Evolutionary conservation across 2,797 vertebrate species (phyloP), one percentile per base, ranked within the genome.

Genomic region (Sorex maritimensis): DNA sequence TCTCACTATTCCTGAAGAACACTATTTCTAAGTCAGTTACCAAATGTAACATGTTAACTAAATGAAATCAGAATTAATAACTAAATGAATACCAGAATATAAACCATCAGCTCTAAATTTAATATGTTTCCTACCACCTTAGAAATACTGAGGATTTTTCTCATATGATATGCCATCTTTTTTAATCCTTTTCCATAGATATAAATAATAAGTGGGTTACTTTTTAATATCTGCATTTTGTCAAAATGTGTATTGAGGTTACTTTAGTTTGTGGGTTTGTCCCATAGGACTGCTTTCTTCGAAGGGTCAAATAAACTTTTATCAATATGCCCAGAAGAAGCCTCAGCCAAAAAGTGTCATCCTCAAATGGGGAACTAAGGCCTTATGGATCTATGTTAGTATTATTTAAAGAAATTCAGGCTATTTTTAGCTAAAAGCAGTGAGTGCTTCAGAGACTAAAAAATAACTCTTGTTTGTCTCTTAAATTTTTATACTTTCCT

Each of bases 41-140:
- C 52, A 85, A 82, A 88, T 73, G 28, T 67, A 90, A 34, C 30
- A 79, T 67, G 52, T 58, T 73, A 61, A 44, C 41, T 44, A 44
- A 44, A 44, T 44, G 5, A 44, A 5, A 44, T 44, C 41, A 44
- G 41, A 44, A 44, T 44, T 92, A 52, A 15, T 85, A 86, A 58
- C 46, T 52, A 30, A 94, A 24, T 78, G 21, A 94, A 41, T 86
- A 86, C n/a, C n/a, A 72, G 84, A 91, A 92, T 72, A 8, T n/a
- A 92, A 90, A 77, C 67, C 23, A 93, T 41, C 21, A 49, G 7
- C 44, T 83, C 15, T 95, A 78, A 88, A 90, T 82, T 4, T 80
- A 69, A 79, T 61, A 81, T 23, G 52, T 9, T 19, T 21, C 28
- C 72, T 77, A n/a, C 38, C 68, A 77, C 58, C 68, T 26, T 68